phyloP scores from a whole-genome alignment of 2,113 vertebrate species.

The Zosterops borbonicus region DNA sequence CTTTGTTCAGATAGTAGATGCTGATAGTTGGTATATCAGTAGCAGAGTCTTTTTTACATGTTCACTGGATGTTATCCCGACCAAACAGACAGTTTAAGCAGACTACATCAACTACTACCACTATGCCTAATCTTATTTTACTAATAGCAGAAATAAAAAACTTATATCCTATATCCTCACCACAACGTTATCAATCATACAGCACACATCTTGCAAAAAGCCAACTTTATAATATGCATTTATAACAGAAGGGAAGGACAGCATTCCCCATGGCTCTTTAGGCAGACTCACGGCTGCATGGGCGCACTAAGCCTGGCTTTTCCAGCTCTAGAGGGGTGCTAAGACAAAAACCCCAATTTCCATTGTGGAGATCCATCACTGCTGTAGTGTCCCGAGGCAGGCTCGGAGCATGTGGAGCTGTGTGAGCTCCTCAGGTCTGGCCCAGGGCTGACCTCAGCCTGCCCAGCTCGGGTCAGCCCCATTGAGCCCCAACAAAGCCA shows the following conservation, averaged over 20 bases:
- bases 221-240: no score
- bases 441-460: slow-evolving; percentile 20
- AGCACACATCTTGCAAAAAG: no score
- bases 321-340: not conserved
- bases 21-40: no score
- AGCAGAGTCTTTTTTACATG: no score
- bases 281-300: not conserved
- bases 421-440: not conserved
- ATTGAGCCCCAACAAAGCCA: slow-evolving; percentile 6
- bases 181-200: no score
- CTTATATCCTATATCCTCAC: no score
- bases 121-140: no score
- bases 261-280: not conserved
- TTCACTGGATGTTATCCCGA: no score
- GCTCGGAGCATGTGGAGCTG: not conserved
- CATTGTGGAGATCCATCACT: not conserved
- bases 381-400: not conserved
- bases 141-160: no score
- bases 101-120: no score
- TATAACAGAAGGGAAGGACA: not conserved
- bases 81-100: no score
- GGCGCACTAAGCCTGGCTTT: not conserved
- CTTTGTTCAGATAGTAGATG: no score
- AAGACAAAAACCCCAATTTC: slow-evolving; percentile 15
- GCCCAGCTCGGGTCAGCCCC: not conserved